Conservation (phyloP, 2,888 invertebrate species). For the Hydraecia micacea region DNA sequence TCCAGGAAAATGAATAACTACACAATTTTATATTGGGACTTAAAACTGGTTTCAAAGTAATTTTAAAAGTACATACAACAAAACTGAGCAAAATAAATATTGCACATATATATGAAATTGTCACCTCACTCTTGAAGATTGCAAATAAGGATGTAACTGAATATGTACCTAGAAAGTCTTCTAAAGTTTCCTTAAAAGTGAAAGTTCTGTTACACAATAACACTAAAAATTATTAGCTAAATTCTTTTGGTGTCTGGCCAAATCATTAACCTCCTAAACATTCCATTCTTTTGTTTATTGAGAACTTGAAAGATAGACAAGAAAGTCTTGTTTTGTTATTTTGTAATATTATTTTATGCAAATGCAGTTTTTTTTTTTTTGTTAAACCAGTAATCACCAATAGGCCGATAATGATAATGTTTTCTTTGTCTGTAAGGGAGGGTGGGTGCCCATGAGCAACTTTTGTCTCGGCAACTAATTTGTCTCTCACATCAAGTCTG, state of each 20-base stretch:
- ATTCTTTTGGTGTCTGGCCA: conserved; percentile 62
- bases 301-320: conserved; percentile 22
- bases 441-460: too few species aligned
- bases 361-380: not conserved
- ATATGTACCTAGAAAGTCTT: conserved; percentile 67
- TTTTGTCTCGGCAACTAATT: too few species aligned
- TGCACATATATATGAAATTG: not conserved
- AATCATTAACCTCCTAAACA: conserved; percentile 57
- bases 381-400: not conserved
- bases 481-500: not conserved
- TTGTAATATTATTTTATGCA: conserved; percentile 1
- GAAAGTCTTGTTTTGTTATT: conserved; percentile 21
- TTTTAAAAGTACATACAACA: not conserved
- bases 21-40: not conserved
- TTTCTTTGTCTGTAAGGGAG: not conserved
- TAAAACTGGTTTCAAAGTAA: not conserved
- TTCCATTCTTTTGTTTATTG: conserved; percentile 30
- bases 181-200: conserved; percentile 52
- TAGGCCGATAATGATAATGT: not conserved
- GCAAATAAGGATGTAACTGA: conserved; percentile 48
- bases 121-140: conserved; percentile 10
- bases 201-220: conserved; percentile 60
- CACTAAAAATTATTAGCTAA: conserved; percentile 38
- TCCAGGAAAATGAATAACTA: not conserved
- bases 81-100: not conserved